phyloP scores from a whole-genome alignment of 2,113 vertebrate species.

The Athene noctua region DNA sequence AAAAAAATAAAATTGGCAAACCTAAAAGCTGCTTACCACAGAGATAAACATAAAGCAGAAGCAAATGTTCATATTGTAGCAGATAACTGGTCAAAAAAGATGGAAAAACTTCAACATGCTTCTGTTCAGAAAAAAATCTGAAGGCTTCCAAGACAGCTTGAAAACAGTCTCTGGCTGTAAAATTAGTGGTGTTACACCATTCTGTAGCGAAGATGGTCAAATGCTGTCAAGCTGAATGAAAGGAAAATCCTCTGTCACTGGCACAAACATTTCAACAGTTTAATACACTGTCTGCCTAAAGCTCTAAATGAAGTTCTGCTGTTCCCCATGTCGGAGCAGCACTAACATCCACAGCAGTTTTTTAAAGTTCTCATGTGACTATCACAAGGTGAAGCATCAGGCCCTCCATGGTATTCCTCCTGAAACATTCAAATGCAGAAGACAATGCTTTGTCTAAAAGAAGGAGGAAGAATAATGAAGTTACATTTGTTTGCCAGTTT shows the following conservation, averaged over 20 bases:
- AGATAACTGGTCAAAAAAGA: constrained; percentile 1
- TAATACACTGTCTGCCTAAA: not conserved
- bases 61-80: not conserved
- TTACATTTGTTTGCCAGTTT: not conserved
- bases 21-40: not conserved
- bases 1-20: not conserved
- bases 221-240: constrained; percentile 1
- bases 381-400: not conserved
- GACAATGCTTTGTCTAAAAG: not conserved
- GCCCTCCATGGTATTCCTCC: not conserved
- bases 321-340: not conserved
- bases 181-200: not conserved
- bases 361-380: not conserved
- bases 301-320: not conserved
- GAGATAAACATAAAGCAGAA: constrained; percentile 6
- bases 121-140: not conserved
- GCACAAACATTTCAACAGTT: not conserved
- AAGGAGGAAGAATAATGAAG: not conserved
- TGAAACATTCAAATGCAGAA: not conserved
- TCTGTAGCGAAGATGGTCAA: constrained; percentile 4
- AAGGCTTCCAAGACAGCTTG: constrained; percentile 21
- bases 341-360: not conserved
- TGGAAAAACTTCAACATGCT: not conserved
- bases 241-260: constrained; percentile 13
- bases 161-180: constrained; percentile 20